Base-by-base conservation (phyloP, 2,113 vertebrate genomes). In the Pollachius pollachius region DNA sequence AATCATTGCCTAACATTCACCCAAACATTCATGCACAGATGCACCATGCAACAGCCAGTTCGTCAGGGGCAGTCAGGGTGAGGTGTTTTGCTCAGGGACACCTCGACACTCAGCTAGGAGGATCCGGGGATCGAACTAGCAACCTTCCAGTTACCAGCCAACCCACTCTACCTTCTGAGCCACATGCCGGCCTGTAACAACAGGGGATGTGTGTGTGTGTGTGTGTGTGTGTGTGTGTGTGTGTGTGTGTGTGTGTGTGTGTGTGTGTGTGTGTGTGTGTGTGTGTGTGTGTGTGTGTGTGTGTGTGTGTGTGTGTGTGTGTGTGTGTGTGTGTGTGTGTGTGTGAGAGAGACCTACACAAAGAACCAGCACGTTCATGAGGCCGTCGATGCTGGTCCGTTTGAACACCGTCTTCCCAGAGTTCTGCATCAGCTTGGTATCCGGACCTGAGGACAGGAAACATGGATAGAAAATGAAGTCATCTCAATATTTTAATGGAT, bases 401-500 rank as follows among this genome's bases (percentile, higher is more conserved):
- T 99, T 99, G 83, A 98, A 96, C 2, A 79, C 80, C 1, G 92
- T 89, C 84, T 90, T 96, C n/a, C 96, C 97, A 1, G 93, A 93
- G 87, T 99, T 99, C 89, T 98, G 95, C 95, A 99, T 98, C 74
- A 98, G 88, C 79, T 98, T 99, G 0, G 96, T 96, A 83, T 99
- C 96, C 30, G 94, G 94, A 69, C 97, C 97, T 96, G 75, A 34
- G 57, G 82, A 6, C 8, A 23, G 19, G 60, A 62, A 15, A 17
- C 54, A 17, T 56, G 4, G 13, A 15, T 5, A 56, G 54, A 15
- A 56, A 15, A 15, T 15, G 54, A 15, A 56, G 54, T 56, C 4
- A 11, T 56, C 4, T 9, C 54, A 9, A 17, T 56, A 56, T 23
- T 23, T 23, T 23, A 23, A 23, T 23, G 23, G 23, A 23, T 23